A percentile compares a stretch with the other conserved stretches of the same genome.
Evolutionary conservation across 1,140 invertebrate species (phyloP).

Genomic region (Sminthurides bifidus): DNA sequence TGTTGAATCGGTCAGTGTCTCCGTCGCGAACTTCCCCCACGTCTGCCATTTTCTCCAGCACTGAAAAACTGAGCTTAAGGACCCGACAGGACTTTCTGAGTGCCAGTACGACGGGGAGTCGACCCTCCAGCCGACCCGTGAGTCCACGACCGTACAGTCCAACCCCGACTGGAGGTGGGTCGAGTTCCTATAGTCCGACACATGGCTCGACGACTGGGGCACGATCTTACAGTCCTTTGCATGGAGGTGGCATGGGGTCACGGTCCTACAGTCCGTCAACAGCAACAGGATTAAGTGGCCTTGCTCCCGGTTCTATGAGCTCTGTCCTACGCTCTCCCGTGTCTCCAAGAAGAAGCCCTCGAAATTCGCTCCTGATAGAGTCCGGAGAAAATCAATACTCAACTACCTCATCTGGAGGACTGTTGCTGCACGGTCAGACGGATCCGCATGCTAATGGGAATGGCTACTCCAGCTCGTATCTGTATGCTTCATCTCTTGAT

Average conservation of each 20-base stretch:
- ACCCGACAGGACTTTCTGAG: conserved; percentile 52
- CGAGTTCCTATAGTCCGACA: conserved; percentile 1
- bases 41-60: conserved; percentile 39
- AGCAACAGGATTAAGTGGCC: too few relatives aligned
- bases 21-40: conserved; percentile 39
- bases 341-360: conserved; percentile 8
- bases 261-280: too few relatives aligned
- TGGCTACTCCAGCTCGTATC: too few relatives aligned
- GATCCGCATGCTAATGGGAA: too few relatives aligned
- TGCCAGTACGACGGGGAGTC: too few relatives aligned
- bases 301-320: too few relatives aligned
- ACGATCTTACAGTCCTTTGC: too few relatives aligned
- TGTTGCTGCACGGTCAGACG: too few relatives aligned
- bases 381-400: not conserved
- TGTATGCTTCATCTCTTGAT: not conserved
- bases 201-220: too few relatives aligned
- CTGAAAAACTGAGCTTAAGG: conserved; percentile 39
- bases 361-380: not conserved
- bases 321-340: too few relatives aligned
- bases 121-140: conserved; percentile 24
- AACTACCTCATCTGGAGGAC: not conserved
- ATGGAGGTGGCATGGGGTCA: too few relatives aligned
- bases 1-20: conserved; percentile 36
- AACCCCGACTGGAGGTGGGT: not conserved
- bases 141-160: conserved; percentile 17